Base-by-base conservation (phyloP, 2,113 vertebrate genomes). In the Columba janthina region DNA sequence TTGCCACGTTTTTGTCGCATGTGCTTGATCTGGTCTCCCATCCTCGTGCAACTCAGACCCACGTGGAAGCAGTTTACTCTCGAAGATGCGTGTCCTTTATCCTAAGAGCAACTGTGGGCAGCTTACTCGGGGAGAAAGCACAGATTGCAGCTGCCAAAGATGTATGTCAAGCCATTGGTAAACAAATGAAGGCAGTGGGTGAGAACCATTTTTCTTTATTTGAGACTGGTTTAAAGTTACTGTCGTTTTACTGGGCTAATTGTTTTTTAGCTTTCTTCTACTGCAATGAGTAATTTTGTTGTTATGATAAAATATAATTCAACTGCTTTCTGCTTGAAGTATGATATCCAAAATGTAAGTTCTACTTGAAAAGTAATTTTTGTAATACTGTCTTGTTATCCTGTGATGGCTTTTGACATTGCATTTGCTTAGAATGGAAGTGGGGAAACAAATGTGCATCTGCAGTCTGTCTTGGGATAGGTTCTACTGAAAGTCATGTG, bases 141-240 rank as follows among this genome's bases (percentile, higher is more conserved):
- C 99, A 99, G 98, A 99, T 99, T 85, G 99, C 99, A 53, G 99
- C 99, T 70, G 99, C 99, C 88, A 99, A 99, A 98, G 99, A 99
- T 96, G 98, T 99, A 92, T 99, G 99, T 97, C 99, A 99, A 97
- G 99, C 99, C 92, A 99, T 99, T 97, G 98, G 98, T 94, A 99
- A 99, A 96, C 99, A 99, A 94, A 99, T 99, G 99, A 99, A 99
- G 98, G 99, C 99, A 97, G 99, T 99, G 96, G 99, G 99, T 99
- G 98, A 99, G 99, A 97, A 85, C 4, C 11, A 1, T 50, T 82
- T 80, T 90, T 77, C 26, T 84, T 77, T 46, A 8, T 80, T 51
- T 48, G 11, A 71, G 50, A 82, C 15, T 6, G 11, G 2, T 67
- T 92, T 60, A 62, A 92, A 80, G 26, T 83, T 50, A 14, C 20